These are phyloP conservation scores for Sphaerophoria rueppellii DNA, from an alignment of 2,888 invertebrate species.

Conservation along the genomic window DNA sequence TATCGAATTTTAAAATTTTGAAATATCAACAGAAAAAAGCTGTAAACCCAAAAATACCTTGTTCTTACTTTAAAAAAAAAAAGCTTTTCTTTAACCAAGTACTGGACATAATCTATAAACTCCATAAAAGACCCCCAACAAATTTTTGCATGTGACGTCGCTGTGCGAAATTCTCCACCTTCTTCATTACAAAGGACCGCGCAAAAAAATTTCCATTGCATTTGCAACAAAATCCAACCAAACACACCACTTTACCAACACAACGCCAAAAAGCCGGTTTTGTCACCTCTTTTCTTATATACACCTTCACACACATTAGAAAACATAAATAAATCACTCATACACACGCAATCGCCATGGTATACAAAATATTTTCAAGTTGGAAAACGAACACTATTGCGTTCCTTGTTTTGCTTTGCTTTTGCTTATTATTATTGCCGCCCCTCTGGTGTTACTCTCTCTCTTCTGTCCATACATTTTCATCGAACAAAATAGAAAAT, in stretches of 20 bases:
- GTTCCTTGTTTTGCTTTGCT: constrained; percentile 4
- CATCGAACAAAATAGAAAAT: constrained; percentile 72
- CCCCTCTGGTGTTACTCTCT: constrained; percentile 16
- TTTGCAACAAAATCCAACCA: constrained; percentile 11
- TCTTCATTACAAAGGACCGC: constrained; percentile 6
- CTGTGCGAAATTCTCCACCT: constrained; percentile 42
- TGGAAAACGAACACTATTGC: constrained; percentile 15
- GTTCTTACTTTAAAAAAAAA: too few relatives aligned
- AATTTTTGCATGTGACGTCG: constrained; percentile 35
- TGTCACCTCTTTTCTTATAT: constrained; percentile 36
- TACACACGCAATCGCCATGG: not conserved
- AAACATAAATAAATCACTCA: not conserved
- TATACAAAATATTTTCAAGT: constrained; percentile 19
- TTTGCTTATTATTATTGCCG: constrained; percentile 22
- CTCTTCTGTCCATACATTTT: not conserved
- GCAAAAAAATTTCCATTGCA: constrained; percentile 38
- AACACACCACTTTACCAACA: not conserved
- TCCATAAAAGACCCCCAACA: constrained; percentile 32
- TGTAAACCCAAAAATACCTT: too few relatives aligned
- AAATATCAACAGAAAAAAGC: too few relatives aligned
- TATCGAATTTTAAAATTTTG: too few relatives aligned
- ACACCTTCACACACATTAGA: constrained; percentile 2
- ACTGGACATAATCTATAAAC: not conserved
- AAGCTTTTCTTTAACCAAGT: too few relatives aligned
- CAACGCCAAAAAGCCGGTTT: constrained; percentile 33